Base-by-base conservation (phyloP, 2,797 vertebrate species). In the Karalla daura region DNA sequence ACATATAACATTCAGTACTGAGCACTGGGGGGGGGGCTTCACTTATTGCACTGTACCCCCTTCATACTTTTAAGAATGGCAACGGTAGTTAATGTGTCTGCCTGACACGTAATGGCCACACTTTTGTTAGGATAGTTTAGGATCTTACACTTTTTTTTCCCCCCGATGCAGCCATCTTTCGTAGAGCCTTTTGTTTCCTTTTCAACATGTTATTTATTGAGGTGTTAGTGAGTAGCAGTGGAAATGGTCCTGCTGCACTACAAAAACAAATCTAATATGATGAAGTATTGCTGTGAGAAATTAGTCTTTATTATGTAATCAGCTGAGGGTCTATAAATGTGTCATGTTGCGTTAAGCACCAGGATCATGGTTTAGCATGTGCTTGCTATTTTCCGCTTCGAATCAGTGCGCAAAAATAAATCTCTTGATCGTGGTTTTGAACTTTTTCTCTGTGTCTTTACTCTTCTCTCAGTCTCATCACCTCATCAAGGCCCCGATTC, bases 11-110 rank as follows among this genome's bases (percentile, higher is more conserved):
- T 49, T 35, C 10, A 66, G n/a, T 10, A 2, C 17, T 54, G 47
- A 46, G 14, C 25, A 27, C 49, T 62, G 62, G 14, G 9, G 23
- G 24, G 27, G 44, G 14, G 28, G 40, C 44, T 68, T 63, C 24
- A 40, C n/a, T 41, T 65, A 25, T 27, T 53, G 18, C 3, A 5
- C 36, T 44, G 25, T 28, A 40, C 70, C 65, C 71, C 12, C 63
- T 64, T 40, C 27, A 24, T 27, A 14, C 54, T 74, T 41, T 70
- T 30, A 27, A 51, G 24, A 49, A 18, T 39, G 41, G 59, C n/a
- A n/a, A n/a, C 30, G 45, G 68, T 27, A 50, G 17, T 39, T 35
- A 20, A n/a, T 45, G 52, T 36, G 21, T 63, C 20, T 53, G 27
- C 15, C 25, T 70, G n/a, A n/a, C n/a, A n/a, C n/a, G n/a, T n/a